These are phyloP conservation scores for Didymodactylos carnosus DNA, from an alignment of 2,888 invertebrate species.

Conservation along the genomic window DNA sequence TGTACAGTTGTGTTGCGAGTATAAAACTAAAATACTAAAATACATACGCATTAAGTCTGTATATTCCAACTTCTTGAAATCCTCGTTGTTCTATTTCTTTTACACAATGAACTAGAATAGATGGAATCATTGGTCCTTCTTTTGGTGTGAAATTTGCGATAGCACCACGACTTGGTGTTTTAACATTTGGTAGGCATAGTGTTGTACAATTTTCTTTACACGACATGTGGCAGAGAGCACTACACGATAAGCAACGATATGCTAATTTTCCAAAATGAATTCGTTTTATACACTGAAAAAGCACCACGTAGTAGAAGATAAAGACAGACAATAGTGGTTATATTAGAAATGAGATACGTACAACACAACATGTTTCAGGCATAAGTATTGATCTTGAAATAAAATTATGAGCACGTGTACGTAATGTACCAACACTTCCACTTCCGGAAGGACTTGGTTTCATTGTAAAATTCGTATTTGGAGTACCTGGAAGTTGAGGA, in stretches of 20 bases:
- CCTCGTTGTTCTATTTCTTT: constrained; percentile 14
- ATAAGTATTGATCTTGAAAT: neutral
- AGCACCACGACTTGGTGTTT: constrained; percentile 6
- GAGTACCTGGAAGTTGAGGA: neutral
- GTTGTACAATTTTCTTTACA: constrained; percentile 9
- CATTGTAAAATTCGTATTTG: neutral
- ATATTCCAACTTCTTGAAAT: constrained; percentile 12
- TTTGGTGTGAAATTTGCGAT: constrained; percentile 1
- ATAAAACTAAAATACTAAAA: neutral
- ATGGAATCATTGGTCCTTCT: constrained; percentile 2
- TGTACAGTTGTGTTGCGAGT: neutral
- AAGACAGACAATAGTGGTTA: too few species aligned
- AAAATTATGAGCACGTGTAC: constrained; percentile 1
- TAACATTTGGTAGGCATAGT: constrained; percentile 6
- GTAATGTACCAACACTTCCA: neutral
- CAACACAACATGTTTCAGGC: neutral
- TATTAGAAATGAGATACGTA: neutral
- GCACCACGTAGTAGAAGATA: neutral
- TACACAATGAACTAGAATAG: constrained; percentile 3
- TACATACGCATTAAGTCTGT: constrained; percentile 9
- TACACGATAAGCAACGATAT: constrained; percentile 7
- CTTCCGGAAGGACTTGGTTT: neutral
- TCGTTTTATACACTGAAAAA: constrained; percentile 1
- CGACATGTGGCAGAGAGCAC: constrained; percentile 4
- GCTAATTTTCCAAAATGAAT: constrained; percentile 14